phyloP scores from a whole-genome alignment of 2,113 vertebrate species.

The Pedetes capensis region DNA sequence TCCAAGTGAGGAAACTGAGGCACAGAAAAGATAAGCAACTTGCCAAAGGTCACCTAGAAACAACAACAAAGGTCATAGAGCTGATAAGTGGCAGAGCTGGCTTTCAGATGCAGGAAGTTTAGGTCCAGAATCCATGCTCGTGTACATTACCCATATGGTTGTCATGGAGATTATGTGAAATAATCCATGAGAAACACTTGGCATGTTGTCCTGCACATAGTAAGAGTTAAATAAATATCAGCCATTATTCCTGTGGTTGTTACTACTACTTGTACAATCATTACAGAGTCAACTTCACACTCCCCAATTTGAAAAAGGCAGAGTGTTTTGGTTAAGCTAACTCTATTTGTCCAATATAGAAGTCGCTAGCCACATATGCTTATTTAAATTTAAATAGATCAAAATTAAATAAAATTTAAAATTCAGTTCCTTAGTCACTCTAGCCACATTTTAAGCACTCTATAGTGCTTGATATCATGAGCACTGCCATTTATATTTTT shows the following conservation, averaged over 20 bases:
- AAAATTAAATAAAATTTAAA: neutral
- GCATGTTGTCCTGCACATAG: neutral
- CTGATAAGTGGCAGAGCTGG: neutral
- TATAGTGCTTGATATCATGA: neutral
- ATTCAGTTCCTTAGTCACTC: neutral
- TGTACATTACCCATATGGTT: neutral
- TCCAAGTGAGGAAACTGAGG: neutral
- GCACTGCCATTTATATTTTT: neutral
- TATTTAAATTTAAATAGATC: neutral
- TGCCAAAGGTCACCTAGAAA: too few species aligned
- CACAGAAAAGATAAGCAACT: neutral
- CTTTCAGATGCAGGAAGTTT: neutral
- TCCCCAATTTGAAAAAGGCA: neutral
- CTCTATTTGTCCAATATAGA: neutral
- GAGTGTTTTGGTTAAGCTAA: neutral
- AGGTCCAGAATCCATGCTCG: neutral
- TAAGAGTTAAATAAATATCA: neutral
- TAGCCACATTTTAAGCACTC: neutral
- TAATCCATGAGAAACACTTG: neutral
- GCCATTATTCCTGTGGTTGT: neutral
- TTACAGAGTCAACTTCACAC: neutral
- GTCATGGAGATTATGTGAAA: neutral
- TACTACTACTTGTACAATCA: rapidly evolving
- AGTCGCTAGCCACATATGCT: neutral
- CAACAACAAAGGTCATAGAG: neutral